Conservation (phyloP, 2,888 invertebrate species). For the Drosophila phalerata region DNA sequence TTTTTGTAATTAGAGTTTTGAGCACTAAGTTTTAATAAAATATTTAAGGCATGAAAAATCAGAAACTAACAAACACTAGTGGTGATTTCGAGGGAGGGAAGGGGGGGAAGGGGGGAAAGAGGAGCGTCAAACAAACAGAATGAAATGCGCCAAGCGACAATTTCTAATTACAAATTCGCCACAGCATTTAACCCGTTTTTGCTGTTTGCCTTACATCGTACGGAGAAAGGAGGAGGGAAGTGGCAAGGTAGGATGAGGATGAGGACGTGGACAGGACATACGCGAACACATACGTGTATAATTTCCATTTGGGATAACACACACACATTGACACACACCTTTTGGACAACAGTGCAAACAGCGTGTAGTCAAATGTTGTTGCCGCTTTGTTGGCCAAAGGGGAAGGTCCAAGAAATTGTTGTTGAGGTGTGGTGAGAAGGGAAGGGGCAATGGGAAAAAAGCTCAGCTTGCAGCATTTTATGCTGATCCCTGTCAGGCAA, state of each 20-base stretch:
- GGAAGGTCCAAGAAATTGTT: slow-evolving; percentile 25
- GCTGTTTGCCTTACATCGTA: slow-evolving; percentile 56
- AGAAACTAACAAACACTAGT: slow-evolving; percentile 26
- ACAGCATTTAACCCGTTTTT: slow-evolving; percentile 81
- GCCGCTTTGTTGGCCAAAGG: not conserved
- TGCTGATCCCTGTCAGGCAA: slow-evolving; percentile 85
- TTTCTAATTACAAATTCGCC: slow-evolving; percentile 84
- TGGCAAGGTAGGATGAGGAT: not conserved
- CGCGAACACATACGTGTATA: slow-evolving; percentile 50
- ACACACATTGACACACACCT: slow-evolving; percentile 41
- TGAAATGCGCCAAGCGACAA: slow-evolving; percentile 79
- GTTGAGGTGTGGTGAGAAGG: slow-evolving; percentile 10
- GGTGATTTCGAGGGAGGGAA: not conserved
- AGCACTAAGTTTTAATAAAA: slow-evolving; percentile 48
- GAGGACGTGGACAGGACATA: slow-evolving; percentile 36
- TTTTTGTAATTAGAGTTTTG: slow-evolving; percentile 41
- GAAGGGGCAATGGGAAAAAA: slow-evolving; percentile 51
- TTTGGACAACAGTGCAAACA: slow-evolving; percentile 60
- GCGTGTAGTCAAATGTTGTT: slow-evolving; percentile 10
- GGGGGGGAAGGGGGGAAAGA: too few relatives aligned
- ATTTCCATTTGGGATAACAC: slow-evolving; percentile 53
- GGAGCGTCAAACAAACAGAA: slow-evolving; percentile 67
- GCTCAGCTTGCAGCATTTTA: slow-evolving; percentile 85
- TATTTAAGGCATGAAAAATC: slow-evolving; percentile 54
- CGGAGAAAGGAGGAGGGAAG: not conserved